Conservation (phyloP, 2,113 vertebrate species). For the Brachyhypopomus gauderio region DNA sequence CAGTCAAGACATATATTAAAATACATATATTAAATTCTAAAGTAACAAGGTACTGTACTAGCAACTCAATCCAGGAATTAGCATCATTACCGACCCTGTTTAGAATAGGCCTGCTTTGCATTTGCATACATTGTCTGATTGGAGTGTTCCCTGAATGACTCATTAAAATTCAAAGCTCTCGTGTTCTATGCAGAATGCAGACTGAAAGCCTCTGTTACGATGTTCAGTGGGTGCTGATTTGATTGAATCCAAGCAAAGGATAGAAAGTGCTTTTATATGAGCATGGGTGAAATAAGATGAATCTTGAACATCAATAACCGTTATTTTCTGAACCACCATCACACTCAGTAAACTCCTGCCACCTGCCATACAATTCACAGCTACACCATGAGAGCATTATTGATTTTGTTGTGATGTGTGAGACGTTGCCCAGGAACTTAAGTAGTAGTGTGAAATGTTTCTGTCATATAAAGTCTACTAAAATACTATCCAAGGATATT, state of each 20-base stretch:
- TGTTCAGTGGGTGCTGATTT: conserved; percentile 63
- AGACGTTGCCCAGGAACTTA: conserved; percentile 53
- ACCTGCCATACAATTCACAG: conserved; percentile 25
- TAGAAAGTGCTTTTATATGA: conserved; percentile 61
- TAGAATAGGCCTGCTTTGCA: conserved; percentile 60
- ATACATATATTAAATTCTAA: not conserved
- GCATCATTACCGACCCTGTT: conserved; percentile 51
- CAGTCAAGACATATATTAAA: not conserved
- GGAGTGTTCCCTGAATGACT: conserved; percentile 65
- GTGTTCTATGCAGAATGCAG: conserved; percentile 63
- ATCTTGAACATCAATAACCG: conserved; percentile 65
- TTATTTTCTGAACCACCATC: conserved; percentile 71
- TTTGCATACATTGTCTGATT: conserved; percentile 63
- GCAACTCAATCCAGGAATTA: conserved; percentile 40
- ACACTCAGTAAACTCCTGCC: conserved; percentile 39
- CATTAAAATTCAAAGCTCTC: conserved; percentile 78
- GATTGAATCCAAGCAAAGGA: conserved; percentile 63
- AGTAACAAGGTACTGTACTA: not conserved
- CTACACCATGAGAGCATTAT: conserved; percentile 52
- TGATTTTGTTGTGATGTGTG: conserved; percentile 69
- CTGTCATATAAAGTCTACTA: not conserved
- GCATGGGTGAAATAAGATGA: conserved; percentile 31
- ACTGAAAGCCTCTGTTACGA: conserved; percentile 70
- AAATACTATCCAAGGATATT: not conserved
- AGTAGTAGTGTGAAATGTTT: not conserved